Conservation (phyloP, 2,888 invertebrate genomes). For the Noctuana brunneofusca region DNA sequence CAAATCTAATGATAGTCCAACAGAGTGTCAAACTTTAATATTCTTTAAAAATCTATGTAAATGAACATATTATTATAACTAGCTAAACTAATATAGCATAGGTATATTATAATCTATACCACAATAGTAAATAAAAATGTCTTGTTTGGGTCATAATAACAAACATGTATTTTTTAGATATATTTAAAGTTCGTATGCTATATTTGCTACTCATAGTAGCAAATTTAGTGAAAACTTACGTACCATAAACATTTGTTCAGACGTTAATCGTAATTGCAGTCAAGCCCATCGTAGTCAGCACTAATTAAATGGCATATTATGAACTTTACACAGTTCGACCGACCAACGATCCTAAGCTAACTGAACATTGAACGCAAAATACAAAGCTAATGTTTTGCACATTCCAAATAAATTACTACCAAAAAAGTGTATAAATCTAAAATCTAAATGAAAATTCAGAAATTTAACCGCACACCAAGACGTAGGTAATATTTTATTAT, state of each 20-base stretch:
- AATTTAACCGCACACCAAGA: not conserved
- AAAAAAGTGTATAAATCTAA: not conserved
- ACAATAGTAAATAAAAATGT: no score
- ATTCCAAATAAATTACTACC: not conserved
- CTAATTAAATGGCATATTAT: conserved; percentile 6
- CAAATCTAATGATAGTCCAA: no score
- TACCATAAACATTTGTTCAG: conserved; percentile 4
- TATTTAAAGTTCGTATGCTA: not conserved
- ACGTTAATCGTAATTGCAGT: conserved; percentile 12
- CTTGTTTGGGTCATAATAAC: not conserved
- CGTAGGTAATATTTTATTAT: conserved; percentile 1
- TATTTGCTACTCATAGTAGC: not conserved
- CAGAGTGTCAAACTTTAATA: no score
- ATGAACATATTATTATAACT: no score
- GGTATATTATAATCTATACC: no score
- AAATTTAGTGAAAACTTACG: not conserved
- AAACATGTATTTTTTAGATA: not conserved
- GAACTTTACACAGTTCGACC: not conserved
- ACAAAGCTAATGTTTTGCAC: not conserved
- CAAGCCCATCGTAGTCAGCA: conserved; percentile 4
- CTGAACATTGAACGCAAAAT: not conserved
- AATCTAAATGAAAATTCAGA: not conserved
- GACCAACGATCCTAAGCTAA: not conserved
- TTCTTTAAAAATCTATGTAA: no score
- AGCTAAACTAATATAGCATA: no score